Evolutionary conservation across 2,113 vertebrate genomes (phyloP).

Genomic region (Boleophthalmus pectinirostris): DNA sequence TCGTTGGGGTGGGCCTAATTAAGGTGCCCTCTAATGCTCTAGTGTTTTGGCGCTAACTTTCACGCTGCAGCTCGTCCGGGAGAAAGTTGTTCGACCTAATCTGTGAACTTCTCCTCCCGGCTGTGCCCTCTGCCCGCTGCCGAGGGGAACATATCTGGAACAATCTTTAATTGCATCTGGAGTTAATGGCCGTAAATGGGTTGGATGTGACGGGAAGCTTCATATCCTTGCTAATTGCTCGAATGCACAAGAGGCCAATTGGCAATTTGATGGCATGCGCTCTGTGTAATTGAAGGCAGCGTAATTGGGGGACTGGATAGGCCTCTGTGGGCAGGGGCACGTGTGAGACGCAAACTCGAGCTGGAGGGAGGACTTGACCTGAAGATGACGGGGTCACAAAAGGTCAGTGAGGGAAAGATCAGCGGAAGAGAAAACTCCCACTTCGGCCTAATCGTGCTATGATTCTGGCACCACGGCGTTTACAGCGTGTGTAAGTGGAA

Average conservation of each 20-base stretch:
- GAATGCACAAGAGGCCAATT: slow-evolving; percentile 71
- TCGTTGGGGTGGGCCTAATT: too few species aligned
- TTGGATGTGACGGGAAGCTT: slow-evolving; percentile 64
- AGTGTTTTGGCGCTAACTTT: background rate
- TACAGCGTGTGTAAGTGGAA: background rate
- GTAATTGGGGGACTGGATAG: slow-evolving; percentile 62
- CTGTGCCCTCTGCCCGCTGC: slow-evolving; percentile 5
- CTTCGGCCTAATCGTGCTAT: background rate
- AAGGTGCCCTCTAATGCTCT: background rate
- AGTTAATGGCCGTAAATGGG: slow-evolving; percentile 66
- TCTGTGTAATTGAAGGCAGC: slow-evolving; percentile 59
- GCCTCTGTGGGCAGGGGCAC: slow-evolving; percentile 21
- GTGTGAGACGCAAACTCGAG: slow-evolving; percentile 12
- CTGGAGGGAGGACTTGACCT: slow-evolving; percentile 34
- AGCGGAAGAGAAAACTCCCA: background rate
- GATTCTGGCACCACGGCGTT: background rate
- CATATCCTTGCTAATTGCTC: slow-evolving; percentile 68
- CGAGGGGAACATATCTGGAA: slow-evolving; percentile 47
- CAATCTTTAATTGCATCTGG: slow-evolving; percentile 67
- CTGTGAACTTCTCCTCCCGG: slow-evolving; percentile 21
- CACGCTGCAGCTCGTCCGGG: background rate
- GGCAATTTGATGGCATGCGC: slow-evolving; percentile 59
- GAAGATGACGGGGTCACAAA: slow-evolving; percentile 10
- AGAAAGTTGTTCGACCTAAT: slow-evolving; percentile 19
- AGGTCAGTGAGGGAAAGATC: background rate